Percentiles rank a stretch among this genome's conserved stretches.
Conservation (phyloP, 2,888 invertebrate genomes). For the Dorcus parallelipipedus region DNA sequence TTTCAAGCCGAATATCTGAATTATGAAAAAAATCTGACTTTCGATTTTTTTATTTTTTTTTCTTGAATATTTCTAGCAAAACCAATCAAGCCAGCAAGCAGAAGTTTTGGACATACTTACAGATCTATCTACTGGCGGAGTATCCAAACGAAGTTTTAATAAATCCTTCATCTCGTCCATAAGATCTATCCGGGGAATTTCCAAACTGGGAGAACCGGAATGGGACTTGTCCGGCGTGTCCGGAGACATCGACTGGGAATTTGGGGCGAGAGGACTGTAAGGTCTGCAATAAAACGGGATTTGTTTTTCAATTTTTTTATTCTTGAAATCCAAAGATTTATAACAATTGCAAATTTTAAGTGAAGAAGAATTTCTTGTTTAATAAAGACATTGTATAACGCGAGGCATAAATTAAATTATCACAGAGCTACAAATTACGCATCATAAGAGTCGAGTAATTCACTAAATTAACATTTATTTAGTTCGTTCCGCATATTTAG, state of each 20-base stretch:
- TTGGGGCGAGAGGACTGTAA: constrained; percentile 48
- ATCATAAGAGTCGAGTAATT: too few species aligned
- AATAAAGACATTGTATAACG: too few species aligned
- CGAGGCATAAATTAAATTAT: too few species aligned
- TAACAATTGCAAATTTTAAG: too few species aligned
- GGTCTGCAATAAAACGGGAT: constrained; percentile 33
- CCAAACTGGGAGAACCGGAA: constrained; percentile 46
- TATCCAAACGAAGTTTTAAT: constrained; percentile 50
- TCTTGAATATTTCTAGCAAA: background rate
- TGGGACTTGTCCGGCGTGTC: constrained; percentile 49
- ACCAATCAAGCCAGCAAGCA: background rate
- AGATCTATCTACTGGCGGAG: constrained; percentile 62
- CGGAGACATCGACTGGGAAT: constrained; percentile 54
- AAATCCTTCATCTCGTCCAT: constrained; percentile 66
- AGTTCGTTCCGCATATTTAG: too few species aligned
- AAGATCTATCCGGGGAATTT: constrained; percentile 56
- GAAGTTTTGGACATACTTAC: constrained; percentile 50
- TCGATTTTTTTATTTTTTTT: background rate
- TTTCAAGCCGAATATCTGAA: background rate
- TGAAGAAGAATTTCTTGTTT: too few species aligned
- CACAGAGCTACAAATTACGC: too few species aligned
- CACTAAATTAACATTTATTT: too few species aligned
- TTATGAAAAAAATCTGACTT: constrained; percentile 3
- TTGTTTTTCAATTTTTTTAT: background rate
- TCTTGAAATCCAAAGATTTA: too few species aligned